Conservation (phyloP, 2,797 vertebrate genomes). For the Potorous gilbertii region DNA sequence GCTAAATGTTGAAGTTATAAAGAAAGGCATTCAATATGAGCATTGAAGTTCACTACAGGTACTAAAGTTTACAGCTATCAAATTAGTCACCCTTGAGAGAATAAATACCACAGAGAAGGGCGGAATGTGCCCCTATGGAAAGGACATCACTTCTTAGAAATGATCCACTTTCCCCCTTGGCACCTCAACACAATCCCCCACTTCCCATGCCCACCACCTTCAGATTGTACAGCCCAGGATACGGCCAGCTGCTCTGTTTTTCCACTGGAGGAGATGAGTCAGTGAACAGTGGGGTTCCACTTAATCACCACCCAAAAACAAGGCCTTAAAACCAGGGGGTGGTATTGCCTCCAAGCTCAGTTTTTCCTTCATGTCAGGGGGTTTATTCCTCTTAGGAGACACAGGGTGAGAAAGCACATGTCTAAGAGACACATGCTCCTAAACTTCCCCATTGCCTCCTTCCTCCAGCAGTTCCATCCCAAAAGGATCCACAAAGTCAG, state of each 20-base stretch:
- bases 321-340: constrained; percentile 51
- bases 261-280: constrained; percentile 76
- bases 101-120: not conserved
- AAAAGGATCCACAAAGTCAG: not conserved
- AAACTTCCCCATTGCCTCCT: not conserved
- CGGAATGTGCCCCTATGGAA: not conserved
- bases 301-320: constrained; percentile 70
- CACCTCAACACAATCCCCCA: not conserved
- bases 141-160: not conserved
- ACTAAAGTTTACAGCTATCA: constrained; percentile 22
- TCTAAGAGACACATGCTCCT: constrained; percentile 5
- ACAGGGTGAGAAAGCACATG: not conserved
- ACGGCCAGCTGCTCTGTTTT: constrained; percentile 55
- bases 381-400: constrained; percentile 19
- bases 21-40: not conserved
- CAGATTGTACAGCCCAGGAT: constrained; percentile 47
- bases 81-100: not conserved
- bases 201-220: not conserved
- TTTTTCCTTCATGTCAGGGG: not conserved
- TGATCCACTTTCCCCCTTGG: not conserved
- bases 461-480: not conserved
- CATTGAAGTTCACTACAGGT: not conserved
- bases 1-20: not conserved
- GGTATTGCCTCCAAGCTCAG: not conserved
- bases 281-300: constrained; percentile 65